These are phyloP conservation scores for Antechinus flavipes DNA, from an alignment of 2,113 vertebrate species.

Conservation along the genomic window DNA sequence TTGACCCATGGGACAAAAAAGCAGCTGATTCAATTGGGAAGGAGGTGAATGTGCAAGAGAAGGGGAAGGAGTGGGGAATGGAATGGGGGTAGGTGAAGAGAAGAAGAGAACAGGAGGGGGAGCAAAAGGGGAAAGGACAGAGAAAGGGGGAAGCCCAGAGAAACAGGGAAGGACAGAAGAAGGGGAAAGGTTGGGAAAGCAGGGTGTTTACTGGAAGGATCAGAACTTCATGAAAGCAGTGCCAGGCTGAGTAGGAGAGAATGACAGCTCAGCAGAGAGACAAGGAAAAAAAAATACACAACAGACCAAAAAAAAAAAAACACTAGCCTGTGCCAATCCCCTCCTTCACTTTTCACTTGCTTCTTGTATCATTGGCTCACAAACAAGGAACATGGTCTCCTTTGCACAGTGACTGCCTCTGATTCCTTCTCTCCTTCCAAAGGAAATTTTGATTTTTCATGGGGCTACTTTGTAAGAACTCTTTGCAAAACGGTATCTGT, in stretches of 20 bases:
- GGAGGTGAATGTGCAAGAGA: neutral
- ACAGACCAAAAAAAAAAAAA: neutral
- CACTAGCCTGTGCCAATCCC: neutral
- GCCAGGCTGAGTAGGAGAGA: conserved; percentile 30
- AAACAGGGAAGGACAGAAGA: neutral
- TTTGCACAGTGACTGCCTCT: neutral
- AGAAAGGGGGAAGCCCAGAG: neutral
- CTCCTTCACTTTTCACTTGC: neutral
- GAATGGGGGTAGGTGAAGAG: neutral
- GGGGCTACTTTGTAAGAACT: neutral
- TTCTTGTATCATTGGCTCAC: neutral
- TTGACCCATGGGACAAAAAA: neutral
- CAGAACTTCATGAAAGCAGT: conserved; percentile 13
- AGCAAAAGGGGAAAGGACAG: neutral
- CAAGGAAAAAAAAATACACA: neutral
- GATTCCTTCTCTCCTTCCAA: neutral
- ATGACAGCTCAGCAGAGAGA: conserved; percentile 49
- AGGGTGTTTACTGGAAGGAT: conserved; percentile 54
- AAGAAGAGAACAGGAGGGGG: neutral
- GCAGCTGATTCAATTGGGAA: neutral
- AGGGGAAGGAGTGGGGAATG: neutral
- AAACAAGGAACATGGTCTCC: neutral
- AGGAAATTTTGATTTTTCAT: conserved; percentile 35
- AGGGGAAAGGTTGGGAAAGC: neutral
- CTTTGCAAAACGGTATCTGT: neutral